A percentile compares a stretch with the other conserved stretches of the same genome.
phyloP scores from a whole-genome alignment of 2,797 vertebrate species.

The Jordanella pulchra region DNA sequence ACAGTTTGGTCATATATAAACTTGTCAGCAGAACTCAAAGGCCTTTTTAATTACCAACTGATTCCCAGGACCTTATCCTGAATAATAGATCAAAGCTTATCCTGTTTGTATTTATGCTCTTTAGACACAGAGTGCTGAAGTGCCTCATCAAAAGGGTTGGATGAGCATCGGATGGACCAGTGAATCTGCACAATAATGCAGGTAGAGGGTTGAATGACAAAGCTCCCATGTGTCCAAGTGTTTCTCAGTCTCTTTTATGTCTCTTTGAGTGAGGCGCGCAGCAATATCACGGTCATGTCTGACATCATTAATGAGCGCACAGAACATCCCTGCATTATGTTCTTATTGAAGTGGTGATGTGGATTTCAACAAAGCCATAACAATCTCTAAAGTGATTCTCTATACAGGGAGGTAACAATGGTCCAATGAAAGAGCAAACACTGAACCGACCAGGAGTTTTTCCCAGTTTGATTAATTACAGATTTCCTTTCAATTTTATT shows the following conservation, averaged over 20 bases:
- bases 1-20: constrained; percentile 3
- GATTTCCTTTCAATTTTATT: background rate
- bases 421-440: background rate
- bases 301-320: constrained; percentile 30
- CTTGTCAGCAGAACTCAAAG: background rate
- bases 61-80: constrained; percentile 56
- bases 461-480: background rate
- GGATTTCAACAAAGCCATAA: background rate
- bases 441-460: background rate
- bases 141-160: constrained; percentile 75
- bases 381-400: background rate
- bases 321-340: background rate
- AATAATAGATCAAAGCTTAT: constrained; percentile 71
- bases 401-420: background rate
- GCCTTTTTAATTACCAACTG: background rate
- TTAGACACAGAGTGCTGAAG: constrained; percentile 48
- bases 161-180: constrained; percentile 54
- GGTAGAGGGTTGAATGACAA: constrained; percentile 56
- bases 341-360: constrained; percentile 12
- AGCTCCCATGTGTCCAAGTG: constrained; percentile 35
- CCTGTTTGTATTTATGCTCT: constrained; percentile 51
- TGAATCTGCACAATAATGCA: constrained; percentile 82
- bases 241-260: constrained; percentile 48
- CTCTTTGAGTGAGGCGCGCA: constrained; percentile 37
- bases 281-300: constrained; percentile 14